Percentiles rank a stretch among this genome's conserved stretches.
Conservation (phyloP, 2,888 invertebrate species). For the Digitonthophagus gazella region DNA sequence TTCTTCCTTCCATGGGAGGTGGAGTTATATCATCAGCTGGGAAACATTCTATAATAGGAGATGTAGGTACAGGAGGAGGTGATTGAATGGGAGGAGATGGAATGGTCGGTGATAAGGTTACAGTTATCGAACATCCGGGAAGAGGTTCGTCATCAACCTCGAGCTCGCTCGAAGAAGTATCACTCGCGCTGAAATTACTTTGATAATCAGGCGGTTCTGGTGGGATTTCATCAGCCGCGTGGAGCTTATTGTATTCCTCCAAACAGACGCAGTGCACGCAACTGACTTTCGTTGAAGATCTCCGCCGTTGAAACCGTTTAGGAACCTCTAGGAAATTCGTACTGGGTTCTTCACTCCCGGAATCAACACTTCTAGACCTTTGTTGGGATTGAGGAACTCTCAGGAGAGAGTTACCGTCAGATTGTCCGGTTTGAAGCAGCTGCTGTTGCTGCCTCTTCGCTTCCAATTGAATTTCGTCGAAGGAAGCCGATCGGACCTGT, state of each 20-base stretch:
- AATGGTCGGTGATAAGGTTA: slow-evolving; percentile 62
- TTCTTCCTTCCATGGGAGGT: slow-evolving; percentile 51
- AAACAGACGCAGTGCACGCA: slow-evolving; percentile 77
- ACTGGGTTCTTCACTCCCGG: slow-evolving; percentile 65
- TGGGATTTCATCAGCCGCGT: slow-evolving; percentile 51
- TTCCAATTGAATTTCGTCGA: slow-evolving; percentile 85
- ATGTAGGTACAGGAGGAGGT: slow-evolving; percentile 48
- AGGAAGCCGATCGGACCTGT: slow-evolving; percentile 85
- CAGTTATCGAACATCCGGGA: slow-evolving; percentile 61
- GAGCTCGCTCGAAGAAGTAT: slow-evolving; percentile 53
- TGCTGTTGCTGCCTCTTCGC: slow-evolving; percentile 68
- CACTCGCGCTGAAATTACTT: slow-evolving; percentile 54
- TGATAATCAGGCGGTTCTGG: slow-evolving; percentile 40
- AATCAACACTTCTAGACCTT: slow-evolving; percentile 79
- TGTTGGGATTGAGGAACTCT: slow-evolving; percentile 69
- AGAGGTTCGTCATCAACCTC: slow-evolving; percentile 40
- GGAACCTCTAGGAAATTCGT: slow-evolving; percentile 54
- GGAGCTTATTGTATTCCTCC: slow-evolving; percentile 68
- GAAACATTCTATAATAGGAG: slow-evolving; percentile 60
- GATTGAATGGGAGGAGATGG: slow-evolving; percentile 53
- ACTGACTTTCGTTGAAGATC: slow-evolving; percentile 65
- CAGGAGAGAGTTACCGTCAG: slow-evolving; percentile 48
- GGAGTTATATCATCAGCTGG: slow-evolving; percentile 51
- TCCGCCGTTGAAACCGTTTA: slow-evolving; percentile 63
- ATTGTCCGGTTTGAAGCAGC: slow-evolving; percentile 52